Evolutionary conservation across 2,113 vertebrate genomes (phyloP), one percentile per base, ranked within the genome.

Genomic region (Sebastes fasciatus): DNA sequence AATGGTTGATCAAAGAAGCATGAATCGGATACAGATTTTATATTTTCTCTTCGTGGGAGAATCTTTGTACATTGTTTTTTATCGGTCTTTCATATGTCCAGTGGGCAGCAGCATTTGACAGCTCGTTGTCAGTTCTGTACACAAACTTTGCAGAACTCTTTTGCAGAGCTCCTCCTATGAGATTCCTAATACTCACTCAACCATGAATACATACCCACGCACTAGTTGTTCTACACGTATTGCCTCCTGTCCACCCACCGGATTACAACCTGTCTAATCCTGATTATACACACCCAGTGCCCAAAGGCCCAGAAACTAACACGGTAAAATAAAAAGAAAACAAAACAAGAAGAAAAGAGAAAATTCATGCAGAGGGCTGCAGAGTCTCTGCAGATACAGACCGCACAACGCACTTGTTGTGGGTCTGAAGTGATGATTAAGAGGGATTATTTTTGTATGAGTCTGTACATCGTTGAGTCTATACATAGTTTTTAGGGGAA

Each of bases 1-100:
- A 54, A 48, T 42, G 52, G 16, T 40, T 71, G 34, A 69, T 77
- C 16, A 62, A 71, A 72, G 72, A 14, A n/a, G 6, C 21, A 43
- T n/a, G 40, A 54, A 66, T 49, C 14, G 6, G 11, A 65, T 4
- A n/a, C 9, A 12, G n/a, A 23, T 73, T 61, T 78, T 26, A 52
- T 26, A 1, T 46, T 68, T 51, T 43, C 9, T 61, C n/a, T 46
- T 57, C 11, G 6, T 21, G 5, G 21, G 8, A 54, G 4, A 63
- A 21, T 74, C 13, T 45, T 48, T 61, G 3, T 10, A 3, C 12
- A 19, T 5, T 19, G 46, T 45, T 16, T 19, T 34, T 21, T 66
- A 19, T 19, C 21, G n/a, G 19, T 23, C 2, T 21, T 61, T 13
- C 12, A 17, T 45, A 66, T 71, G 55, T 63, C 40, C 14, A 40